Conservation (phyloP, 2,113 vertebrate genomes). For the Grallaria varia region DNA sequence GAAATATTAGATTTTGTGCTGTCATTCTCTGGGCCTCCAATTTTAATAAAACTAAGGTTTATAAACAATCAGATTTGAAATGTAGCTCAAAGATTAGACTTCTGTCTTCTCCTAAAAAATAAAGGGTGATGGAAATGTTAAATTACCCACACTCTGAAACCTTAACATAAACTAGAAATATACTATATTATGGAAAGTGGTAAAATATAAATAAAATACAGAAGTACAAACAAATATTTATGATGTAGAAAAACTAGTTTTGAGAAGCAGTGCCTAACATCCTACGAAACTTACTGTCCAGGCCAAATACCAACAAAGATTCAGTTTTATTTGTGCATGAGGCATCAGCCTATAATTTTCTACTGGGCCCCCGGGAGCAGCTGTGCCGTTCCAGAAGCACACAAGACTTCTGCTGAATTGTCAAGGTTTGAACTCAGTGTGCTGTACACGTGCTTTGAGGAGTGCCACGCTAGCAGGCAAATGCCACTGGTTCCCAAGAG, state of each 20-base stretch:
- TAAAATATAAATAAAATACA: neutral
- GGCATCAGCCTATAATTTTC: neutral
- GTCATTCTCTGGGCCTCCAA: neutral
- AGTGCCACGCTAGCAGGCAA: neutral
- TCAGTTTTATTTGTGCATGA: neutral
- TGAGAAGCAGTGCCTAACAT: neutral
- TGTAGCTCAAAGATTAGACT: neutral
- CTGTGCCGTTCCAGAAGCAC: neutral
- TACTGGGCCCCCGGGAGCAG: neutral
- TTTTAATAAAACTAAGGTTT: slow-evolving; percentile 25
- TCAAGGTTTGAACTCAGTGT: neutral
- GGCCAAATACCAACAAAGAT: neutral
- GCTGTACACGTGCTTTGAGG: neutral
- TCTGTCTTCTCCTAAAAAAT: neutral
- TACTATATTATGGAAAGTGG: neutral
- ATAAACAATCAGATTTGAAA: neutral
- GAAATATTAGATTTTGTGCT: slow-evolving; percentile 10
- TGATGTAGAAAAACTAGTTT: neutral
- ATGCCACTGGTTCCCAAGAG: neutral
- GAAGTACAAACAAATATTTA: neutral
- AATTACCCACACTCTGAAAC: neutral
- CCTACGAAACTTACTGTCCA: neutral
- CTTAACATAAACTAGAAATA: neutral
- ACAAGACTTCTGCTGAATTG: neutral
- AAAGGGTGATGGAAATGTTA: neutral